phyloP scores from a whole-genome alignment of 2,797 vertebrate species.

The Sciurus vulgaris region DNA sequence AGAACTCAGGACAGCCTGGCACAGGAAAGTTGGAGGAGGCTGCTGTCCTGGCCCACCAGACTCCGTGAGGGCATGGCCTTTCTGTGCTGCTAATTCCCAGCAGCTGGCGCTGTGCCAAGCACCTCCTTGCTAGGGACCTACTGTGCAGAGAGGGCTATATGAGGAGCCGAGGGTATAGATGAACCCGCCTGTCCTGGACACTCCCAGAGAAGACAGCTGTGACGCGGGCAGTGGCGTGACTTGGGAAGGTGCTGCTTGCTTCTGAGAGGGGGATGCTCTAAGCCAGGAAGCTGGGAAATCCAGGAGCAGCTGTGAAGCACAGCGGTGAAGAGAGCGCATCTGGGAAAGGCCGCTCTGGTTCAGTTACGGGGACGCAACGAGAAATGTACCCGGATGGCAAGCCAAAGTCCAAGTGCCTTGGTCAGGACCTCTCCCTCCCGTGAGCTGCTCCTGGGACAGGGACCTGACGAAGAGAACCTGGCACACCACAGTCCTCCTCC shows the following conservation, averaged over 20 bases:
- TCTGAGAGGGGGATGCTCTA: neutral
- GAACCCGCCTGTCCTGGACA: neutral
- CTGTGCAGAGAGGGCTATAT: too few species aligned
- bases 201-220: neutral
- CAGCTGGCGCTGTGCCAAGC: too few species aligned
- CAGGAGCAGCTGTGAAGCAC: too few species aligned
- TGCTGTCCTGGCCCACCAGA: too few species aligned
- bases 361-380: rapidly evolving
- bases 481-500: too few species aligned
- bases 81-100: neutral
- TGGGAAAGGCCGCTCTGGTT: too few species aligned
- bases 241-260: neutral
- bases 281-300: neutral
- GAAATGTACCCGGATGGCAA: neutral
- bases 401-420: neutral
- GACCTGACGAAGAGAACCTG: neutral
- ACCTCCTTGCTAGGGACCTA: too few species aligned
- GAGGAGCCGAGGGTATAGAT: neutral
- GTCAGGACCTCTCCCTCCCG: rapidly evolving
- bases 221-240: neutral
- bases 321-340: neutral
- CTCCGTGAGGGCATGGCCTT: neutral
- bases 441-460: neutral
- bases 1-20: neutral
- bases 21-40: neutral